A percentile compares a stretch with the other conserved stretches of the same genome.
phyloP scores from a whole-genome alignment of 1,140 invertebrate species.

The Papilio polyxenes region DNA sequence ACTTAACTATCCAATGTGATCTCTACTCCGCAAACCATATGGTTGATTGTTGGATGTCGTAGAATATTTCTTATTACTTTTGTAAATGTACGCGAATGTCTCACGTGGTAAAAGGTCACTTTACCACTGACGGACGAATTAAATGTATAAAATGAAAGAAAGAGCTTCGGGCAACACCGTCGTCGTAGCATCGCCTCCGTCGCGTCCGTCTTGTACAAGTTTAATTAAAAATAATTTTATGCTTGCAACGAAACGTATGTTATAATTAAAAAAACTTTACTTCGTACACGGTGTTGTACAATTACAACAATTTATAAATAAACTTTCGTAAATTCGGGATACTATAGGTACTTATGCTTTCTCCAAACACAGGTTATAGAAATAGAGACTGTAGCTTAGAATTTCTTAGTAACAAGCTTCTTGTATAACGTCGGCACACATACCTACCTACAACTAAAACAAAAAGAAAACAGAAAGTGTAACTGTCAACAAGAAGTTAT shows the following conservation, averaged over 20 bases:
- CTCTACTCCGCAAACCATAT: constrained; percentile 42
- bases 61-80: constrained; percentile 43
- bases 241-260: background rate
- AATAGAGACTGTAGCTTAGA: no score
- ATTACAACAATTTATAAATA: background rate
- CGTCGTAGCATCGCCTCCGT: background rate
- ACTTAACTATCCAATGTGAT: constrained; percentile 44
- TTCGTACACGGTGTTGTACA: background rate
- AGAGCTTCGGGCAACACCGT: constrained; percentile 39
- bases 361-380: no score
- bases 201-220: constrained; percentile 22
- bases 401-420: no score
- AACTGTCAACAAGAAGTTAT: constrained; percentile 59
- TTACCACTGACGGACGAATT: constrained; percentile 63
- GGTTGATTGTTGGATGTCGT: constrained; percentile 45
- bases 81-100: constrained; percentile 45
- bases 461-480: constrained; percentile 35
- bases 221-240: constrained; percentile 5
- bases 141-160: constrained; percentile 63
- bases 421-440: no score
- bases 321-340: no score
- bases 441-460: background rate
- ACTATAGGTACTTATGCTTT: no score
- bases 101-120: constrained; percentile 75
- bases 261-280: background rate